These are phyloP conservation scores for Eubasilissa regina DNA, from an alignment of 1,140 invertebrate species.

Conservation along the genomic window DNA sequence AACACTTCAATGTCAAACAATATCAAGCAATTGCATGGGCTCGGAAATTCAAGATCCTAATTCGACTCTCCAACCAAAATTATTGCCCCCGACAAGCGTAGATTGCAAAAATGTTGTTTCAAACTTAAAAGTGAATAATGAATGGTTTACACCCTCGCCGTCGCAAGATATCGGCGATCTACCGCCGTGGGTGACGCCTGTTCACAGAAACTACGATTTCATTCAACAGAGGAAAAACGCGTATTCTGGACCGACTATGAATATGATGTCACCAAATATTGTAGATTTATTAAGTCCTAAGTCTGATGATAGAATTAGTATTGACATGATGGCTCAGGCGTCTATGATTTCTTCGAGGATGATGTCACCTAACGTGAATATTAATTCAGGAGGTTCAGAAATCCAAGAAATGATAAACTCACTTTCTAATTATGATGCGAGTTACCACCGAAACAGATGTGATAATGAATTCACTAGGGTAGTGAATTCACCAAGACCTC, in stretches of 20 bases:
- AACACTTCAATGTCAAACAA: background rate
- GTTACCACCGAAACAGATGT: background rate
- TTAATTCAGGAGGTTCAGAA: background rate
- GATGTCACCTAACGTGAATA: slow-evolving; percentile 15
- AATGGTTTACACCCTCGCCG: background rate
- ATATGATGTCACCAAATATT: background rate
- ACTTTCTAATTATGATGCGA: background rate
- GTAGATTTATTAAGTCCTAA: slow-evolving; percentile 11
- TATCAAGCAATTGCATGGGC: background rate
- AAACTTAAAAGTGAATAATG: background rate
- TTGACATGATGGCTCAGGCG: background rate
- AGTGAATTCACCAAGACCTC: slow-evolving; percentile 4
- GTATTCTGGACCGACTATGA: background rate
- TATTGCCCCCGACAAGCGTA: background rate
- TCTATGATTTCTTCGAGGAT: background rate
- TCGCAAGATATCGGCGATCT: background rate
- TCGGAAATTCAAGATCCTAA: background rate
- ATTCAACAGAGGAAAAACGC: slow-evolving; percentile 12
- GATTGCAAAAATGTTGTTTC: too few relatives aligned
- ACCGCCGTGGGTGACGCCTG: slow-evolving; percentile 39
- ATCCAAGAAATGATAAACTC: background rate
- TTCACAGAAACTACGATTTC: slow-evolving; percentile 24
- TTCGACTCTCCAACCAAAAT: background rate
- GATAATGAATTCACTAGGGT: background rate
- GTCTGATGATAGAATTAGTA: background rate